A percentile compares a stretch with the other conserved stretches of the same genome.
These are phyloP conservation scores for Drosophila parabipectinata DNA, from an alignment of 1,140 invertebrate genomes.

Conservation along the genomic window DNA sequence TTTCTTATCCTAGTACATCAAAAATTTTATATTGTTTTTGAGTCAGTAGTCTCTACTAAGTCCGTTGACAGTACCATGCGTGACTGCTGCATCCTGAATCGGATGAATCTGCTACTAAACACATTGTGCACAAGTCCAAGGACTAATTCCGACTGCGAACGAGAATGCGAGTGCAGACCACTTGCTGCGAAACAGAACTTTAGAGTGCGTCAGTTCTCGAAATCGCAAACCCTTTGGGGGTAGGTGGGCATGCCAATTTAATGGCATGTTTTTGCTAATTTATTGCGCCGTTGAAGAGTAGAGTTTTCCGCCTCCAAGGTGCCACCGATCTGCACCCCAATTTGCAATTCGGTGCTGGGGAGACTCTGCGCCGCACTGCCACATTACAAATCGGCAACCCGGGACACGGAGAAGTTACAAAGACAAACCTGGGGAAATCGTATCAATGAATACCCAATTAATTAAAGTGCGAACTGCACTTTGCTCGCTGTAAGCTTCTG, in stretches of 20 bases:
- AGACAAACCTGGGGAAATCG: constrained; percentile 32
- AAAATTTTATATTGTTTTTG: too few species aligned
- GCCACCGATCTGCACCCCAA: background rate
- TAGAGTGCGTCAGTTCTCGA: constrained; percentile 38
- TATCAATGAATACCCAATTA: constrained; percentile 81
- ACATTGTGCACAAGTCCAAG: constrained; percentile 75
- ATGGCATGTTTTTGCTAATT: constrained; percentile 81
- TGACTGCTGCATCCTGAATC: constrained; percentile 6
- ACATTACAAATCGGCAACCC: constrained; percentile 42
- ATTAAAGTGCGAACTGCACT: constrained; percentile 75
- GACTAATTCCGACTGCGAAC: constrained; percentile 54
- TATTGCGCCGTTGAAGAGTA: constrained; percentile 73
- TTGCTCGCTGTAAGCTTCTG: constrained; percentile 36
- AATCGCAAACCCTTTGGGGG: constrained; percentile 43
- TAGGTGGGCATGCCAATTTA: constrained; percentile 72
- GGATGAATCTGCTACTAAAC: constrained; percentile 65
- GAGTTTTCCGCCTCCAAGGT: background rate
- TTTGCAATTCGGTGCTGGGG: constrained; percentile 6
- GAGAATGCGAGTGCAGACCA: constrained; percentile 41
- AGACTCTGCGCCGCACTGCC: constrained; percentile 6
- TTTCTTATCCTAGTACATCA: too few species aligned
- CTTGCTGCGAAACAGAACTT: constrained; percentile 75
- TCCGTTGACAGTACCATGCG: too few species aligned
- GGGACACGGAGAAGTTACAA: constrained; percentile 1
- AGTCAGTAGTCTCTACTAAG: too few species aligned